These are phyloP conservation scores for Hypocryptadius cinnamomeus DNA, from an alignment of 2,113 vertebrate species.

Conservation along the genomic window DNA sequence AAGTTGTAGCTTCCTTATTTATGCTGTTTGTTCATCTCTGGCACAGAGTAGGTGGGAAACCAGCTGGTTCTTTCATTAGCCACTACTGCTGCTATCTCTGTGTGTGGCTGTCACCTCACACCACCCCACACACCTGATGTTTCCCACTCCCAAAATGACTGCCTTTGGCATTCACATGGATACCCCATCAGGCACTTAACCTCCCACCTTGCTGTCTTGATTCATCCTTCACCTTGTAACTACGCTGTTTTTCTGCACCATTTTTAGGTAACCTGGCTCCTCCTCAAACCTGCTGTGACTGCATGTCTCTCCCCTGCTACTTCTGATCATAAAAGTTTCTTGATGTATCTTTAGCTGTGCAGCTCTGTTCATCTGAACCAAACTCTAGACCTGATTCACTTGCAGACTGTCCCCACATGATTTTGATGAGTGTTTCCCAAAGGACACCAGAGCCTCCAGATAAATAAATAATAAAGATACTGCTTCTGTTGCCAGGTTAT, in stretches of 20 bases:
- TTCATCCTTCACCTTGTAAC: not conserved
- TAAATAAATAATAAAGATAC: not conserved
- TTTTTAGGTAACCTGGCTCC: not conserved
- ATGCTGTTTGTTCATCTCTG: not conserved
- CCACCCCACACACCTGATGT: not conserved
- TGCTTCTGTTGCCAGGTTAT: not conserved
- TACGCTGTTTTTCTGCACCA: not conserved
- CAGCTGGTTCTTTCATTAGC: not conserved
- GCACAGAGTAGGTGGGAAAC: not conserved
- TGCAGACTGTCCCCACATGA: not conserved
- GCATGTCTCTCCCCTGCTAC: not conserved
- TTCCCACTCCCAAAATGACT: not conserved
- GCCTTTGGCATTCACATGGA: not conserved
- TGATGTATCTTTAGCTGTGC: not conserved
- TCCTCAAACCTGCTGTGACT: not conserved
- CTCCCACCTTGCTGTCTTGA: not conserved
- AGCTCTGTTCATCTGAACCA: not conserved
- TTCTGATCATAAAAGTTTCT: not conserved
- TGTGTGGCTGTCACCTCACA: not conserved
- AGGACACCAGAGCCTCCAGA: not conserved
- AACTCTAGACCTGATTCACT: not conserved
- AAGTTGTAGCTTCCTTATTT: not conserved
- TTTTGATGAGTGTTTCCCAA: not conserved
- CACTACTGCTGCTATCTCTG: not conserved
- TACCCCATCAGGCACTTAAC: not conserved